Evolutionary conservation across 2,888 invertebrate species (phyloP).

Genomic region (Clostera curtula): DNA sequence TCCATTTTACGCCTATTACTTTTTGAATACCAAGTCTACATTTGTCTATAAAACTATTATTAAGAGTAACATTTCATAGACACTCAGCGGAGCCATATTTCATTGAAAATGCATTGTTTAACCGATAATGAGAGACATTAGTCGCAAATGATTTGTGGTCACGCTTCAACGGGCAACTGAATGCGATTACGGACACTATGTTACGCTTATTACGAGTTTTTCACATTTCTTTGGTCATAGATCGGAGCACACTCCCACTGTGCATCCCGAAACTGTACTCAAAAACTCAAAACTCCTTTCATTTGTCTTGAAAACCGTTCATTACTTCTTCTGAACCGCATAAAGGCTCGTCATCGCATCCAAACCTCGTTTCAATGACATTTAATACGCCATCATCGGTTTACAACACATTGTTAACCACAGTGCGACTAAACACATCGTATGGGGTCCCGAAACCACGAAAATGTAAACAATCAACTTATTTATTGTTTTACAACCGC

Average conservation of each 20-base stretch:
- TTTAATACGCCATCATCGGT: conserved; percentile 50
- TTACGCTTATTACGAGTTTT: conserved; percentile 38
- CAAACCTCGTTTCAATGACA: conserved; percentile 38
- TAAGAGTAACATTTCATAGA: too few species aligned
- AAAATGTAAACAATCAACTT: conserved; percentile 60
- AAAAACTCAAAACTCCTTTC: conserved; percentile 16
- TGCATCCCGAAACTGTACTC: conserved; percentile 19
- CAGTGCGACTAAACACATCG: conserved; percentile 44
- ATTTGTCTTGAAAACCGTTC: conserved; percentile 43
- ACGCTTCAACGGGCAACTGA: conserved; percentile 18
- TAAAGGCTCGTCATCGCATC: conserved; percentile 38
- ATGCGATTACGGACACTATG: conserved; percentile 27
- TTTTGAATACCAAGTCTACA: too few species aligned
- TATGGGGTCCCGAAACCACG: conserved; percentile 56
- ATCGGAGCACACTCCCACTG: conserved; percentile 41
- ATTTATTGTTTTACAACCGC: conserved; percentile 70
- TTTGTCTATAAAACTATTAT: too few species aligned
- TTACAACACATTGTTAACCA: conserved; percentile 31
- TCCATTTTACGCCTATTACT: too few species aligned
- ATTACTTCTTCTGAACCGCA: conserved; percentile 32
- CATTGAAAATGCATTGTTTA: conserved; percentile 5
- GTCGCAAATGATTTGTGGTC: conserved; percentile 12
- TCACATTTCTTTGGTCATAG: conserved; percentile 26
- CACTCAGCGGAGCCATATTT: too few species aligned
- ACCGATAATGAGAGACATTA: conserved; percentile 17